These are phyloP conservation scores for Neelides folsomi DNA, from an alignment of 2,888 invertebrate species.

Conservation along the genomic window DNA sequence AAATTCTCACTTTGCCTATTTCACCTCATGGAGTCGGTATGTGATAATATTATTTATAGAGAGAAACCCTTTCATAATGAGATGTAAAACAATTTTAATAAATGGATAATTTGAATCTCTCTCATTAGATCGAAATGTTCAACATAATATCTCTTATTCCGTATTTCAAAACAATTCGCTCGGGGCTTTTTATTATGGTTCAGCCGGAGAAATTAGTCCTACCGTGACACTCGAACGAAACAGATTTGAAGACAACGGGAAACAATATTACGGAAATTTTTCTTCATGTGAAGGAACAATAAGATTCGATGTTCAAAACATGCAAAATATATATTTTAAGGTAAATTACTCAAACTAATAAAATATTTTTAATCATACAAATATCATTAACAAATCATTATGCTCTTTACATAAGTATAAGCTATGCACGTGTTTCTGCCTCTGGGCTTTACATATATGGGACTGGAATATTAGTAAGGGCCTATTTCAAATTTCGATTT, in stretches of 20 bases:
- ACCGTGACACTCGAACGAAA: constrained; percentile 73
- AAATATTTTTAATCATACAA: no score
- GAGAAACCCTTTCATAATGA: no score
- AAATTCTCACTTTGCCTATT: constrained; percentile 85
- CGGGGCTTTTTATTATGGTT: constrained; percentile 74
- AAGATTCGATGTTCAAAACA: constrained; percentile 83
- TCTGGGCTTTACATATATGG: no score
- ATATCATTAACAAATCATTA: no score
- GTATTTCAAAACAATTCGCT: constrained; percentile 65
- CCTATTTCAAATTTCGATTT: no score
- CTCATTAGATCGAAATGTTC: constrained; percentile 67
- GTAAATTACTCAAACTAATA: constrained; percentile 45
- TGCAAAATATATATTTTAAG: constrained; percentile 70
- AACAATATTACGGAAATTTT: constrained; percentile 84
- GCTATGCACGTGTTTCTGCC: no score
- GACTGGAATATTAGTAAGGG: no score
- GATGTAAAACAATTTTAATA: no score
- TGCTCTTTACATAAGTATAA: no score
- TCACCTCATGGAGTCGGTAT: constrained; percentile 78
- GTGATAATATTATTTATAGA: constrained; percentile 40
- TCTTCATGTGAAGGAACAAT: constrained; percentile 75
- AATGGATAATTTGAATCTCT: not conserved
- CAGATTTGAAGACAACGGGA: constrained; percentile 72
- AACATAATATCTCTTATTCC: constrained; percentile 76
- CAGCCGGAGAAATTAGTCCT: constrained; percentile 90